A percentile compares a stretch with the other conserved stretches of the same genome.
These are phyloP conservation scores for Gymnogyps californianus DNA, from an alignment of 2,113 vertebrate species.

Conservation along the genomic window DNA sequence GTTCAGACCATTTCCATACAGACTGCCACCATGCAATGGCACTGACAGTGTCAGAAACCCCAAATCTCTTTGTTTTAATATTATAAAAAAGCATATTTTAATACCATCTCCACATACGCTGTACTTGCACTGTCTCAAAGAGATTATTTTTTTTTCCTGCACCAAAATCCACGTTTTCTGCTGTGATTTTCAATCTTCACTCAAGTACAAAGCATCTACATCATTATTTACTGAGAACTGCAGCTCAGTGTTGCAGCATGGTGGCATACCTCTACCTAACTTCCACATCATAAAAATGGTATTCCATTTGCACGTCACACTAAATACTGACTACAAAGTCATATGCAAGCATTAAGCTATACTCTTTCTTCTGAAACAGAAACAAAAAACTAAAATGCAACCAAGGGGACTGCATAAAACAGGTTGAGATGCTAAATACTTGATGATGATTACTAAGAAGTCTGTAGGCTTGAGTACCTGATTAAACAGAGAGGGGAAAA, in stretches of 20 bases:
- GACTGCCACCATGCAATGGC: not conserved
- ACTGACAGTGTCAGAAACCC: not conserved
- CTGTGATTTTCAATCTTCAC: not conserved
- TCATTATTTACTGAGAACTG: not conserved
- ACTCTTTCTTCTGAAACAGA: not conserved
- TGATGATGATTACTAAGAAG: conserved; percentile 34
- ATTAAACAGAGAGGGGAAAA: conserved; percentile 40
- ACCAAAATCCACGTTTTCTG: not conserved
- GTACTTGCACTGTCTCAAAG: not conserved
- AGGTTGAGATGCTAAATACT: conserved; percentile 4
- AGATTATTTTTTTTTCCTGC: not conserved
- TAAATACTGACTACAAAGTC: not conserved
- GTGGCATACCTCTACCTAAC: not conserved
- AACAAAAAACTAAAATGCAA: not conserved
- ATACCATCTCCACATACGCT: not conserved
- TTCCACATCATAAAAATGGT: not conserved
- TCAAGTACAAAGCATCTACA: not conserved
- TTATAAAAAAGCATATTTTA: not conserved
- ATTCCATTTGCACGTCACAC: not conserved
- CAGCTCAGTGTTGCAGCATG: not conserved
- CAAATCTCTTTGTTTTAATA: not conserved
- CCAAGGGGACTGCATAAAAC: not conserved
- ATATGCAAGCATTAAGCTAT: not conserved
- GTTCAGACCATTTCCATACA: not conserved
- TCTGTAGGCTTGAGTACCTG: not conserved